Evolutionary conservation across 2,797 vertebrate species (phyloP).

Genomic region (Crax fasciolata): DNA sequence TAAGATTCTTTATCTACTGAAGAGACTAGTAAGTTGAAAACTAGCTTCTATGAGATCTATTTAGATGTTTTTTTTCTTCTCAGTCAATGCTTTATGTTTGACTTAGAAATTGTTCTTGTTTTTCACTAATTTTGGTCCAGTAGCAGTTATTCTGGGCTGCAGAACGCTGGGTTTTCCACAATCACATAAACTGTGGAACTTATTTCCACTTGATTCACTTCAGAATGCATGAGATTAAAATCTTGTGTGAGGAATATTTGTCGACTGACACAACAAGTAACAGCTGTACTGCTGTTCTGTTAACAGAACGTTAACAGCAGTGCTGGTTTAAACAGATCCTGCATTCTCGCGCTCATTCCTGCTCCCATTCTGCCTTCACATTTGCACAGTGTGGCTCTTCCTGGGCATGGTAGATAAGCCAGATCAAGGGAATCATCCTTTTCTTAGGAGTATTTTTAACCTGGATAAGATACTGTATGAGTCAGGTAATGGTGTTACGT

Average conservation of each 20-base stretch:
- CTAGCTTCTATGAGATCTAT: background rate
- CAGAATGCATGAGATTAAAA: background rate
- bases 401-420: constrained; percentile 10
- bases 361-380: background rate
- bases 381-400: background rate
- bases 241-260: background rate
- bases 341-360: background rate
- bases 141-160: background rate
- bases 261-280: background rate
- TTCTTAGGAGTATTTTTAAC: constrained; percentile 65
- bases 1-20: background rate
- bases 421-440: constrained; percentile 51
- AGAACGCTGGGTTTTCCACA: background rate
- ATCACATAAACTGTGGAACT: background rate
- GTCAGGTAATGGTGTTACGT: constrained; percentile 2
- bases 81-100: background rate
- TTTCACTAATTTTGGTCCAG: background rate
- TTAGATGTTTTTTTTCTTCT: background rate
- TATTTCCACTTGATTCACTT: background rate
- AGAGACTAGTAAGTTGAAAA: background rate
- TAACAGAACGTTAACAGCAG: background rate
- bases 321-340: background rate
- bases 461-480: background rate
- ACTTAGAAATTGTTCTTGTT: background rate
- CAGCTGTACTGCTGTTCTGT: background rate